Conservation (phyloP, 2,113 vertebrate species). For the Psephotus haematonotus region DNA sequence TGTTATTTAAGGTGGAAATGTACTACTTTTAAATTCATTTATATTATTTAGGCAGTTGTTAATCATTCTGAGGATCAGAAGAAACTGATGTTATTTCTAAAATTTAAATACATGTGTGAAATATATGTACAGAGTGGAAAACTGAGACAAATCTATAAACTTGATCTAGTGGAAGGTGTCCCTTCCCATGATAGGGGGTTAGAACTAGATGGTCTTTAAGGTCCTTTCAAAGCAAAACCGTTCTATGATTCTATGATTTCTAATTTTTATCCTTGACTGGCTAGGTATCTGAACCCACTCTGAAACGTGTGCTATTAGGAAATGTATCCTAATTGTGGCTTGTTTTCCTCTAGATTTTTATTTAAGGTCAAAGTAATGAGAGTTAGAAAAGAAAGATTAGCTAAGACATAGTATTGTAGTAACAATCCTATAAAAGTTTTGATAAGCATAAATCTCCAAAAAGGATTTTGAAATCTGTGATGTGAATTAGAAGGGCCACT, state of each 20-base stretch:
- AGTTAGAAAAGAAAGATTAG: conserved; percentile 29
- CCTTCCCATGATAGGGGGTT: background rate
- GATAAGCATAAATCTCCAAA: conserved; percentile 10
- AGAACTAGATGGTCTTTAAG: background rate
- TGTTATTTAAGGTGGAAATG: background rate
- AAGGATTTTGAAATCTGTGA: background rate
- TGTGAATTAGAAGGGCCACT: conserved; percentile 8
- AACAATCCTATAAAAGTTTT: conserved; percentile 40
- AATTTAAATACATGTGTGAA: background rate
- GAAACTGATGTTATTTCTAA: background rate
- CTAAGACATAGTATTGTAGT: background rate
- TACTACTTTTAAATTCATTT: background rate
- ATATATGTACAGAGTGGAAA: background rate
- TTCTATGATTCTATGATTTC: background rate
- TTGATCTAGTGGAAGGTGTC: background rate
- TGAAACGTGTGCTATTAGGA: background rate
- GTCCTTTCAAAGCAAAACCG: background rate
- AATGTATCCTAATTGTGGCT: background rate
- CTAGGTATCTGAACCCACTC: background rate
- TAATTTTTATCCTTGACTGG: background rate
- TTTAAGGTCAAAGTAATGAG: conserved; percentile 36
- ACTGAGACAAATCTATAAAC: background rate
- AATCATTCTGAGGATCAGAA: background rate
- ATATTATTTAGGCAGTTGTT: background rate
- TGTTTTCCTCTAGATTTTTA: background rate